These are phyloP conservation scores for Crambe crambe DNA, from an alignment of 37 sponge, comb jelly and placozoan species.

Conservation along the genomic window DNA sequence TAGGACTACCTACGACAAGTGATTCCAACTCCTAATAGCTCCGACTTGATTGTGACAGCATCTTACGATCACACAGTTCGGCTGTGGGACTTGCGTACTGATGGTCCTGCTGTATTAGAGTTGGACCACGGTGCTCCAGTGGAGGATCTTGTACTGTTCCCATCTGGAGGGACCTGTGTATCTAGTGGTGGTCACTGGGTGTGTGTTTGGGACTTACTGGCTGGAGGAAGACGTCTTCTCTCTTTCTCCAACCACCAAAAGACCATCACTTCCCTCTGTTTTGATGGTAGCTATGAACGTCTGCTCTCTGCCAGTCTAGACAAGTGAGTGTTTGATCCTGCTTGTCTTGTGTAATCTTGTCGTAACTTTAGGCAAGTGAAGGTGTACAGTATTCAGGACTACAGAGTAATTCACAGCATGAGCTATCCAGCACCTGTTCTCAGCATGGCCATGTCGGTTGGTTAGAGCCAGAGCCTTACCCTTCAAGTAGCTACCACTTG, in stretches of 20 bases:
- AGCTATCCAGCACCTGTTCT: conserved; percentile 92
- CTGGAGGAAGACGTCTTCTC: conserved; percentile 60
- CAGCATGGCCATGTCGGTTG: conserved; percentile 87
- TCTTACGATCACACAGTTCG: conserved; percentile 94
- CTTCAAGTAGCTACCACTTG: neutral
- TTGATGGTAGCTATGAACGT: conserved; percentile 73
- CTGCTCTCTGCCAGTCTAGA: conserved; percentile 90
- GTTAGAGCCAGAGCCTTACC: neutral
- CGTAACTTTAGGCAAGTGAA: conserved; percentile 88
- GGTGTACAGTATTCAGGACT: conserved; percentile 87
- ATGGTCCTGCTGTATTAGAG: conserved; percentile 23
- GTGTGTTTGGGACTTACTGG: conserved; percentile 91
- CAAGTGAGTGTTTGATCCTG: conserved; percentile 58
- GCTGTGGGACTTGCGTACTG: conserved; percentile 88
- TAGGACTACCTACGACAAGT: conserved; percentile 78
- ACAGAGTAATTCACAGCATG: conserved; percentile 82
- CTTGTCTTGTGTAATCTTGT: neutral
- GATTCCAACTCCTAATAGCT: conserved; percentile 25
- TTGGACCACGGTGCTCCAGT: conserved; percentile 93
- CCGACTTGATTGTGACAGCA: conserved; percentile 62
- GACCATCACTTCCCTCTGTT: conserved; percentile 84
- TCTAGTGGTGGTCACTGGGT: conserved; percentile 82
- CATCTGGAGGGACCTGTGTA: conserved; percentile 78
- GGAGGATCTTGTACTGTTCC: conserved; percentile 84
- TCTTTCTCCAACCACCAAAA: conserved; percentile 96